A percentile compares a stretch with the other conserved stretches of the same genome.
Conservation (phyloP, 2,113 vertebrate genomes). For the Pseudorasbora parva region DNA sequence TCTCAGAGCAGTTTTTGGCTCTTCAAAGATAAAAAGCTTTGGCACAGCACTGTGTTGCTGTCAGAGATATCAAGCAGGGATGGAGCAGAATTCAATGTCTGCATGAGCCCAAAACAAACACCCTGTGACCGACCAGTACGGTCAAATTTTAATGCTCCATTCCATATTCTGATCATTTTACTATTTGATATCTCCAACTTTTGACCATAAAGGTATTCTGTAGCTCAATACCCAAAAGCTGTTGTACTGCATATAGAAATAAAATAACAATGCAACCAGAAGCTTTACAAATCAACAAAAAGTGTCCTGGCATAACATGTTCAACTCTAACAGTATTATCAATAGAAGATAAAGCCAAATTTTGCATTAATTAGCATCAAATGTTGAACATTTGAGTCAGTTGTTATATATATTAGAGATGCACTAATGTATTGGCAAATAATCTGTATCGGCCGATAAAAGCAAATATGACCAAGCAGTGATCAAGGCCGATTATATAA, state of each 20-base stretch:
- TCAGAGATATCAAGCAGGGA: neutral
- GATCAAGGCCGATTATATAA: too few relatives aligned
- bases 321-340: neutral
- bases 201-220: neutral
- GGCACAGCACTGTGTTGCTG: neutral
- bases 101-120: neutral
- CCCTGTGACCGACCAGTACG: neutral
- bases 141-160: neutral
- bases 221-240: neutral
- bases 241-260: neutral
- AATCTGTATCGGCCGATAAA: too few relatives aligned
- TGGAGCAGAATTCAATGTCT: neutral
- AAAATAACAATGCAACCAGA: neutral
- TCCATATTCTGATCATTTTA: neutral
- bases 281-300: neutral
- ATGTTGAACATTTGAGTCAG: neutral
- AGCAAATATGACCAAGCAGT: too few relatives aligned
- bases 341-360: neutral
- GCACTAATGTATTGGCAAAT: too few relatives aligned
- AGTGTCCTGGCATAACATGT: neutral
- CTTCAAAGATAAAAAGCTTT: conserved; percentile 24
- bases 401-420: too few relatives aligned
- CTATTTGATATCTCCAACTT: neutral
- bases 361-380: neutral
- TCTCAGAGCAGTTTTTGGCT: neutral